A percentile compares a stretch with the other conserved stretches of the same genome.
phyloP scores from a whole-genome alignment of 2,888 invertebrate genomes.

The Eurois occulta region DNA sequence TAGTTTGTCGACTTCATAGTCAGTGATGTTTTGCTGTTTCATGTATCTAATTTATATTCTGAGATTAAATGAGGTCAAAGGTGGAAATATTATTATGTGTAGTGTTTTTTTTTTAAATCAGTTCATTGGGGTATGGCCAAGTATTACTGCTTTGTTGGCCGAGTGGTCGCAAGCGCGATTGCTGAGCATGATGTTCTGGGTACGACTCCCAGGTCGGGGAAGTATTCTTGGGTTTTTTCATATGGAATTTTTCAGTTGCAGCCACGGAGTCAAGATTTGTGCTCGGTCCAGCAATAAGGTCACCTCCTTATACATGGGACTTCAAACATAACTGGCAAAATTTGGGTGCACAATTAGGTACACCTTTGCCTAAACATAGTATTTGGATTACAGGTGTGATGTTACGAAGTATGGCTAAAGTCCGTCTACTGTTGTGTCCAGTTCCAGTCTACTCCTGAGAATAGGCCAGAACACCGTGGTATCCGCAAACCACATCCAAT shows the following conservation, averaged over 20 bases:
- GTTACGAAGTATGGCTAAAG: background rate
- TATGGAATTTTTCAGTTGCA: too few species aligned
- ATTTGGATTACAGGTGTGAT: background rate
- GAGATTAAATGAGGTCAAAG: background rate
- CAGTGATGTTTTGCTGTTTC: background rate
- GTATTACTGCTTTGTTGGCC: too few species aligned
- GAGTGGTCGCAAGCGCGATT: background rate
- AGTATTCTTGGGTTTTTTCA: background rate
- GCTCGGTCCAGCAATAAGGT: background rate
- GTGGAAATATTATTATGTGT: background rate
- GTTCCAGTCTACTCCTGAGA: background rate
- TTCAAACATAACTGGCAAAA: too few species aligned
- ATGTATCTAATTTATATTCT: background rate
- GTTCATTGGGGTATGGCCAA: background rate
- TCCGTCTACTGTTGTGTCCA: background rate
- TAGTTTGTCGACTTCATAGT: constrained; percentile 25
- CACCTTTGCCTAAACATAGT: too few species aligned
- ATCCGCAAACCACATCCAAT: background rate
- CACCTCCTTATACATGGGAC: too few species aligned
- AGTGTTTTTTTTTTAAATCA: background rate
- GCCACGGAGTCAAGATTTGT: background rate
- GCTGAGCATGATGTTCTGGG: background rate
- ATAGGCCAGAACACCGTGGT: background rate
- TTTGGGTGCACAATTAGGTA: too few species aligned
- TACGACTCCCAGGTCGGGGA: too few species aligned